Evolutionary conservation across 2,797 vertebrate genomes (phyloP).

Genomic region (Odontamblyopus lacepedii): DNA sequence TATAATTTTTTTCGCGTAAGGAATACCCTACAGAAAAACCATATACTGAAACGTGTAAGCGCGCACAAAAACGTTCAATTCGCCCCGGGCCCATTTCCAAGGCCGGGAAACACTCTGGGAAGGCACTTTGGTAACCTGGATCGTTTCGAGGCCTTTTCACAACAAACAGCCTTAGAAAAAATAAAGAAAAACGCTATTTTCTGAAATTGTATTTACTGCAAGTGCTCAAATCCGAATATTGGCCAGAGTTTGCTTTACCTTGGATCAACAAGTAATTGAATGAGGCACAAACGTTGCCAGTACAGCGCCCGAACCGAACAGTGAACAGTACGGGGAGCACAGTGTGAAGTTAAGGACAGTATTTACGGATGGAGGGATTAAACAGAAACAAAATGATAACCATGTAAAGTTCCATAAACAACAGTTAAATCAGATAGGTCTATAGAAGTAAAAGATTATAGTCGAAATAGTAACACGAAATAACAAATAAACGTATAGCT

Average conservation of each 20-base stretch:
- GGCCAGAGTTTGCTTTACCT: constrained; percentile 23
- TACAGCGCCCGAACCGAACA: background rate
- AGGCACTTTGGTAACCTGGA: constrained; percentile 19
- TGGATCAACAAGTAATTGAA: constrained; percentile 11
- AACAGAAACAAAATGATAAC: background rate
- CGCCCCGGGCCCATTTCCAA: constrained; percentile 13
- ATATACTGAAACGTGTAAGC: constrained; percentile 9
- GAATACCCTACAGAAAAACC: constrained; percentile 6
- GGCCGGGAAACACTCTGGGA: constrained; percentile 14
- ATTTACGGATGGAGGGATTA: background rate
- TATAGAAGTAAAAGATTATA: background rate
- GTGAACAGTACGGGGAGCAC: background rate
- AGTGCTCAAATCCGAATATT: constrained; percentile 2
- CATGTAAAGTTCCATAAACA: background rate
- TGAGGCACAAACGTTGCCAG: background rate
- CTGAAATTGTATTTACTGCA: constrained; percentile 14
- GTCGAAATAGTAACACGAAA: background rate
- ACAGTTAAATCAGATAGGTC: background rate
- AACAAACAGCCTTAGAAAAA: constrained; percentile 13
- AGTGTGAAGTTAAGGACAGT: background rate
- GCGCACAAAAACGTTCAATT: constrained; percentile 23
- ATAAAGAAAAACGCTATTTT: constrained; percentile 1
- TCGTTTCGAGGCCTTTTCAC: constrained; percentile 33
- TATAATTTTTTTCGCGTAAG: background rate
- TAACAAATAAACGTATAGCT: background rate